Percentiles rank a stretch among this genome's conserved stretches.
Conservation (phyloP, 2,113 vertebrate species). For the Gallinago jamesoni region DNA sequence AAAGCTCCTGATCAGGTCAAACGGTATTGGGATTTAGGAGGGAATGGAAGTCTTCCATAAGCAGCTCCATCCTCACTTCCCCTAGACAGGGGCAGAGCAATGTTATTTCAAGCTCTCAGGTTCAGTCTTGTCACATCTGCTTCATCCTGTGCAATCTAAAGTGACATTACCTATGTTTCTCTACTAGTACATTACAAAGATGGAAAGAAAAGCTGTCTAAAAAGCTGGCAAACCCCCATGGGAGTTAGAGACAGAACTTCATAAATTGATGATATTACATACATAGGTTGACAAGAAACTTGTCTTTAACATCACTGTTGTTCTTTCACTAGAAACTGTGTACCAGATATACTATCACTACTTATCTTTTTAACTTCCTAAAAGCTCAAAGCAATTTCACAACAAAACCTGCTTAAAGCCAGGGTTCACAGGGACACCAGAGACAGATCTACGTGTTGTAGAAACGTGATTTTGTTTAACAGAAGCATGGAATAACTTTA, state of each 20-base stretch:
- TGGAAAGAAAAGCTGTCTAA: not conserved
- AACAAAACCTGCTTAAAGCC: not conserved
- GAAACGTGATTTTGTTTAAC: not conserved
- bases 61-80: not conserved
- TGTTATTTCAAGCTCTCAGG: not conserved
- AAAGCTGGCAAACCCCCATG: not conserved
- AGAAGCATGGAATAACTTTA: not conserved
- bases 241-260: not conserved
- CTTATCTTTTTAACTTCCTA: not conserved
- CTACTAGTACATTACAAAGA: not conserved
- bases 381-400: not conserved
- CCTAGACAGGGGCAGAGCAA: not conserved
- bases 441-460: not conserved
- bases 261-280: not conserved
- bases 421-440: fast-evolving
- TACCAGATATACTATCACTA: not conserved
- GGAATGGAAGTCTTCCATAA: not conserved
- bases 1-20: not conserved
- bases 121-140: not conserved
- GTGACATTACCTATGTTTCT: not conserved
- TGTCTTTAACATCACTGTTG: not conserved
- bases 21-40: not conserved
- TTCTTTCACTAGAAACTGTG: not conserved
- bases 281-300: fast-evolving
- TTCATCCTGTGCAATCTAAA: not conserved